A percentile compares a stretch with the other conserved stretches of the same genome.
Evolutionary conservation across 2,113 vertebrate genomes (phyloP).

Genomic region (Oreotragus oreotragus): DNA sequence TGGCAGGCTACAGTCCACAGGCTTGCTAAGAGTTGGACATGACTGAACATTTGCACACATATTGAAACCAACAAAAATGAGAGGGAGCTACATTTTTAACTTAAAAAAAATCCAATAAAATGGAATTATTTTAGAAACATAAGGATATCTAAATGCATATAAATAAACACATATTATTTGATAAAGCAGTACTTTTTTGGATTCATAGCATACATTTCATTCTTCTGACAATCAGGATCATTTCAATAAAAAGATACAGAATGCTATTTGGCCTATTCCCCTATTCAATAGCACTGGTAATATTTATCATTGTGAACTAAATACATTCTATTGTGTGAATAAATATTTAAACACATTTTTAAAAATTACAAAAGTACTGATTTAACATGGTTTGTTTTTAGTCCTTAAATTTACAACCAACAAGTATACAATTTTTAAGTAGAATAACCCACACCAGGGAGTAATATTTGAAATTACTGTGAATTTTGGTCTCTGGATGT

Average conservation of each 20-base stretch:
- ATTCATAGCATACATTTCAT: not conserved
- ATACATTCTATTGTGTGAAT: not conserved
- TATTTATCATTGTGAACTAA: slow-evolving; percentile 18
- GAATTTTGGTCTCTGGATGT: not conserved
- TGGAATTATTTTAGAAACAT: not conserved
- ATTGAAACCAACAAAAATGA: not conserved
- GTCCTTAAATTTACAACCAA: not conserved
- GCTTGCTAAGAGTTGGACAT: not conserved
- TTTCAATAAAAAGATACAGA: not conserved
- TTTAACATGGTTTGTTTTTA: not conserved
- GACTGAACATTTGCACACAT: not conserved
- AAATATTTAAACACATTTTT: not conserved
- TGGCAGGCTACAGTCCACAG: not conserved
- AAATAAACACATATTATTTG: not conserved
- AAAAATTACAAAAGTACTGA: slow-evolving; percentile 5
- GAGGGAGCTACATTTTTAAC: not conserved
- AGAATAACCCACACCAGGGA: slow-evolving; percentile 39
- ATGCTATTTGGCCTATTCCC: not conserved
- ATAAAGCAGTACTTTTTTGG: not conserved
- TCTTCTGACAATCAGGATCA: not conserved
- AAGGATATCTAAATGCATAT: not conserved
- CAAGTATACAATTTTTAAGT: slow-evolving; percentile 28
- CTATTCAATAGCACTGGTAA: not conserved
- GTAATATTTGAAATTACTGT: slow-evolving; percentile 36
- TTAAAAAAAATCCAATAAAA: not conserved